Base-by-base conservation (phyloP, 2,797 vertebrate species). In the Petrocephalus sullivani region DNA sequence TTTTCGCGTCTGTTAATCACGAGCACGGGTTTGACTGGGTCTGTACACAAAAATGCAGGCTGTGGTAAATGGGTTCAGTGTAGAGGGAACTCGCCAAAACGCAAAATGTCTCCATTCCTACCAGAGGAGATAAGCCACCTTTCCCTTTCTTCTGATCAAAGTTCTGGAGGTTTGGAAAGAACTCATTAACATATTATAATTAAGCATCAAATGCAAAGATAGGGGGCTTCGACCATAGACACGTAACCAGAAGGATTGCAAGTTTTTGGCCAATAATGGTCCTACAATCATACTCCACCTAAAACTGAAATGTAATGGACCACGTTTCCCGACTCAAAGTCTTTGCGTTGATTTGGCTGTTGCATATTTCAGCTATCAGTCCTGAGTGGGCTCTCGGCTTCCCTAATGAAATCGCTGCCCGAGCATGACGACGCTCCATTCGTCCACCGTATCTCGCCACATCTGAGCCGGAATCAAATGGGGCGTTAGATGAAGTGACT, bases 401-500 rank as follows among this genome's bases (percentile, higher is more conserved):
- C 46, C 23, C 81, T 57, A 51, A 41, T 37, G 9, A 84, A 64
- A 33, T 54, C 9, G 3, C 16, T 41, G 14, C 28, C 1, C 21
- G 28, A n/a, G 19, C n/a, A 82, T 46, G 46, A 37, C 67, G 33
- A 46, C 37, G 71, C 21, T 58, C 23, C 23, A 0, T 28, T 81
- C 41, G 46, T n/a, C 14, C 46, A 7, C 12, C 23, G 51, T 75
- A 28, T 41, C 51, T 86, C 71, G 60, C 28, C 19, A 58, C 37
- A 8, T 86, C 85, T 58, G 33, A 67, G 37, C 88, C 75, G 21
- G 56, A 58, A 86, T 49, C 64, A 86, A 86, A 58, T 67, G 85
- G 64, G 53, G 54, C 88, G 51, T 78, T 58, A 75, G 83, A 58
- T 88, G 51, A 75, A 53, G 54, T 86, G 67, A 86, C 85, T 86